Evolutionary conservation across 2,113 vertebrate species (phyloP).

Genomic region (Rhineura floridana): DNA sequence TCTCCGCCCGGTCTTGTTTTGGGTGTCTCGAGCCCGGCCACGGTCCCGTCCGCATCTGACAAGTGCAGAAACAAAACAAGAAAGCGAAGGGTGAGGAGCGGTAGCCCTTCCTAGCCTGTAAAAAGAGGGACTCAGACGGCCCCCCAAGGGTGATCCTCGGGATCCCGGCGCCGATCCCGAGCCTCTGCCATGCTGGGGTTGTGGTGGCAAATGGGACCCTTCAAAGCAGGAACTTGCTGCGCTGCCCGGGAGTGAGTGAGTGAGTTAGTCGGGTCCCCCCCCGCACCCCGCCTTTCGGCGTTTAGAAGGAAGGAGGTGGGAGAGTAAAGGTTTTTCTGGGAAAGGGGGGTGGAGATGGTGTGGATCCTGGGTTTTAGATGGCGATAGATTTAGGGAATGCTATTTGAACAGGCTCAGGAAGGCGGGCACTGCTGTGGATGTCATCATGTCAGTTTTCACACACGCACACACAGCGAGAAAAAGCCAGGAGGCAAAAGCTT

Average conservation of each 20-base stretch:
- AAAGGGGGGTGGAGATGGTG: neutral
- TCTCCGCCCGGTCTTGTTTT: neutral
- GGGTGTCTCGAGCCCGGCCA: conserved; percentile 22
- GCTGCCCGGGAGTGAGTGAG: neutral
- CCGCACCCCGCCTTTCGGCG: neutral
- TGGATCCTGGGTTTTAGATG: neutral
- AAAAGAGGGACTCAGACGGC: conserved; percentile 15
- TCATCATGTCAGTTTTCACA: conserved; percentile 37
- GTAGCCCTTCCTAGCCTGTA: conserved; percentile 18
- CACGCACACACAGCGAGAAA: neutral
- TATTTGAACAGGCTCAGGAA: conserved; percentile 40
- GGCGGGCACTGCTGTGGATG: conserved; percentile 51
- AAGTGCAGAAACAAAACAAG: conserved; percentile 39
- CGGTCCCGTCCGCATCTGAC: conserved; percentile 52
- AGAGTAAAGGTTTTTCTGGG: neutral
- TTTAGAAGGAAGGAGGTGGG: neutral
- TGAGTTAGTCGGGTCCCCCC: neutral
- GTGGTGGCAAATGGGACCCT: conserved; percentile 14
- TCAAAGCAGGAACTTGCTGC: neutral
- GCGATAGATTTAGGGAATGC: conserved; percentile 18
- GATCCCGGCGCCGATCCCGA: conserved; percentile 10
- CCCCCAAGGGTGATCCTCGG: conserved; percentile 18
- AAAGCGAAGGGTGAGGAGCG: conserved; percentile 1
- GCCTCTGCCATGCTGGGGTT: conserved; percentile 61
- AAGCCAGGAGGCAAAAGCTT: conserved; percentile 32